phyloP scores from a whole-genome alignment of 2,888 invertebrate genomes.

The Ophion ventricosus region DNA sequence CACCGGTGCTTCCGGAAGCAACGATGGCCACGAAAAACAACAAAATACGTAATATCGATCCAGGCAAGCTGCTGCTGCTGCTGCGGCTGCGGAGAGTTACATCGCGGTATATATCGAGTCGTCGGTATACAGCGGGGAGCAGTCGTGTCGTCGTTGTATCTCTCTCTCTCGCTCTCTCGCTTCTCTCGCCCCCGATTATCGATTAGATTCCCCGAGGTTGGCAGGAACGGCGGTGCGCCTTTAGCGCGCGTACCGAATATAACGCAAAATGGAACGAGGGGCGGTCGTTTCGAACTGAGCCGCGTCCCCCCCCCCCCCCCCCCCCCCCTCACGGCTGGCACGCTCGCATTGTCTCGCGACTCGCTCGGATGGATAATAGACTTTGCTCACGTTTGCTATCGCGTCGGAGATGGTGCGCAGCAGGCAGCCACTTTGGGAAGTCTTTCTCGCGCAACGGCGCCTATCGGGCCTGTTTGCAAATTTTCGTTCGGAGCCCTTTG shows the following conservation, averaged over 20 bases:
- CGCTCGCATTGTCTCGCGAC: constrained; percentile 61
- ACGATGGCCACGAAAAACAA: constrained; percentile 56
- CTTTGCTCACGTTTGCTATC: constrained; percentile 58
- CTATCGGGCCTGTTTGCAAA: too few species aligned
- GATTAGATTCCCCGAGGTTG: constrained; percentile 63
- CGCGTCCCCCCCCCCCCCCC: too few species aligned
- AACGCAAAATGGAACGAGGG: constrained; percentile 64
- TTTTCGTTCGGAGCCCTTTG: too few species aligned
- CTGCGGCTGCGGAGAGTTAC: constrained; percentile 35
- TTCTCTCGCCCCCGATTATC: constrained; percentile 52
- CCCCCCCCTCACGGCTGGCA: too few species aligned
- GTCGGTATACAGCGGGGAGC: constrained; percentile 45
- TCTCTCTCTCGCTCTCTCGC: constrained; percentile 52
- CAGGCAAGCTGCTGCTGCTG: constrained; percentile 23
- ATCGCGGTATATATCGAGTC: constrained; percentile 54
- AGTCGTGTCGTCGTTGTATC: constrained; percentile 35
- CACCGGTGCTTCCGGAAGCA: background rate
- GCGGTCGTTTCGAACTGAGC: constrained; percentile 52
- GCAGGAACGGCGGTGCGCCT: constrained; percentile 51
- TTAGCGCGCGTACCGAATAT: constrained; percentile 30
- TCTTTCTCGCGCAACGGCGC: constrained; percentile 23
- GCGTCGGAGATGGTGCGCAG: constrained; percentile 27
- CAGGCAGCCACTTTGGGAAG: constrained; percentile 41
- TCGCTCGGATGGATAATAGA: constrained; percentile 60
- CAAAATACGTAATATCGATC: constrained; percentile 65